A percentile compares a stretch with the other conserved stretches of the same genome.
These are phyloP conservation scores for Nasonia oneida DNA, from an alignment of 2,888 invertebrate species.

Conservation along the genomic window DNA sequence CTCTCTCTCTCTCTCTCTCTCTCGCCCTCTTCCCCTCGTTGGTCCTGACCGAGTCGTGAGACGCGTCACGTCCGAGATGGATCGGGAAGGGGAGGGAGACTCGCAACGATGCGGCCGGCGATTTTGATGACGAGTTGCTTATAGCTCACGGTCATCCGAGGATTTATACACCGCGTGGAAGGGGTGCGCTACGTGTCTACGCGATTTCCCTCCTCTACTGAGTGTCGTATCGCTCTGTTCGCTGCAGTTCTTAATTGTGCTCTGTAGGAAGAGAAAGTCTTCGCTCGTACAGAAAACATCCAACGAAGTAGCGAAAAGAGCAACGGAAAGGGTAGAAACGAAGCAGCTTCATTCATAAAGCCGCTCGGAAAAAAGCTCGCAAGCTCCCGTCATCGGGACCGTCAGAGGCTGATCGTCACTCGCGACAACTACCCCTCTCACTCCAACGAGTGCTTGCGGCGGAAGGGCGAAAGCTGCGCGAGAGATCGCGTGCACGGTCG, in stretches of 20 bases:
- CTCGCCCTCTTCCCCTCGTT: neutral
- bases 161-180: neutral
- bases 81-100: neutral
- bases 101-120: conserved; percentile 1
- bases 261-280: no score
- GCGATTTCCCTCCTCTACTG: neutral
- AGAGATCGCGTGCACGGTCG: conserved; percentile 33
- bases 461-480: conserved; percentile 56
- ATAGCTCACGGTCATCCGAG: neutral
- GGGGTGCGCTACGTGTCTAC: neutral
- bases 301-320: neutral
- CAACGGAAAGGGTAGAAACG: neutral
- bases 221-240: neutral
- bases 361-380: neutral
- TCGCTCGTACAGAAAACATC: neutral
- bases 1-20: neutral
- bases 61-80: conserved; percentile 6
- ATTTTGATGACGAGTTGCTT: conserved; percentile 1
- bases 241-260: no score
- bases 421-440: conserved; percentile 5
- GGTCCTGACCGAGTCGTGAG: neutral
- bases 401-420: neutral
- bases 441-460: neutral
- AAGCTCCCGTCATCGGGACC: neutral
- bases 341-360: neutral